Evolutionary conservation across 2,113 vertebrate genomes (phyloP).

Genomic region (Mustela nigripes): DNA sequence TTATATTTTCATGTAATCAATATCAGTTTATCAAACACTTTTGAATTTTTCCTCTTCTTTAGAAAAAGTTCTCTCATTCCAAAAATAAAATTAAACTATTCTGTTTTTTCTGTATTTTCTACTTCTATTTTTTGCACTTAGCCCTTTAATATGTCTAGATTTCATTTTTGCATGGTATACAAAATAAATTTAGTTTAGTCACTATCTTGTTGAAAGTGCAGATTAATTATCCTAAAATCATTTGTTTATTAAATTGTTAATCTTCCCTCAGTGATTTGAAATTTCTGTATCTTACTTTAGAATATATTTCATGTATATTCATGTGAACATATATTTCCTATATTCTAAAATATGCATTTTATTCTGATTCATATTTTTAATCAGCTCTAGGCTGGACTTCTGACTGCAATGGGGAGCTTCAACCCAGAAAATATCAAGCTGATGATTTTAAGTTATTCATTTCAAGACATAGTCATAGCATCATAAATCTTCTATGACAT

Average conservation of each 20-base stretch:
- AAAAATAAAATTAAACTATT: not conserved
- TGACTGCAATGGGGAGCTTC: not conserved
- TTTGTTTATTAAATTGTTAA: not conserved
- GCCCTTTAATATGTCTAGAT: not conserved
- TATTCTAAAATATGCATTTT: not conserved
- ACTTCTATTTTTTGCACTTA: not conserved
- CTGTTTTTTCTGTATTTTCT: not conserved
- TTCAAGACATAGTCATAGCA: not conserved
- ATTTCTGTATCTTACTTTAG: not conserved
- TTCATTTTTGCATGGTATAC: not conserved
- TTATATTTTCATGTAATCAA: not conserved
- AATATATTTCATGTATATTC: not conserved
- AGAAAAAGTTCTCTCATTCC: not conserved
- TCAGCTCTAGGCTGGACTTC: not conserved
- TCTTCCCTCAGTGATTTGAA: not conserved
- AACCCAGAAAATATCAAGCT: not conserved
- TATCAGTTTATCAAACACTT: not conserved
- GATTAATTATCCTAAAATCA: not conserved
- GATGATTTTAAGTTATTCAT: not conserved
- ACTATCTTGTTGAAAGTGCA: not conserved
- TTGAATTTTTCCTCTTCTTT: not conserved
- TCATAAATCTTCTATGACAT: not conserved
- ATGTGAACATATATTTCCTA: not conserved
- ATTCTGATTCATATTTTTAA: not conserved
- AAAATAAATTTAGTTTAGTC: not conserved